Evolutionary conservation across 2,113 vertebrate genomes (phyloP), one percentile per base, ranked within the genome.

Genomic region (Ammodramus savannarum): DNA sequence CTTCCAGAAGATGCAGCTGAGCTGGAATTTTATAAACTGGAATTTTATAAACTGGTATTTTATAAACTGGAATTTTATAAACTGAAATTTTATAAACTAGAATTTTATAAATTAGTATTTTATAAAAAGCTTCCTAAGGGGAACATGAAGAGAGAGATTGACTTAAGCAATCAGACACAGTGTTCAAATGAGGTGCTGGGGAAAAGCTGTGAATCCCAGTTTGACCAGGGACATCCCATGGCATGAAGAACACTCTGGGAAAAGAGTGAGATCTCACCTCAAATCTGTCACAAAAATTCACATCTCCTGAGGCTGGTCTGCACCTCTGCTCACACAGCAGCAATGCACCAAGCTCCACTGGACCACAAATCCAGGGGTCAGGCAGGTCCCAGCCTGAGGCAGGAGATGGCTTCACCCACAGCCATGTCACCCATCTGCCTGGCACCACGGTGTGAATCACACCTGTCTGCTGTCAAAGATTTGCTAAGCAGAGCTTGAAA

Each of bases 221-320:
- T 76, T 22, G 87, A 93, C 41, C 89, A 91, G 93, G 54, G 71
- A 85, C 87, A 87, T 83, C 61, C 65, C 2, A 4, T 94, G 74
- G 95, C 93, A 93, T 85, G 63, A 90, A 74, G 59, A 92, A 89
- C 83, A 69, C 80, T 58, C 72, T 2, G 9, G 61, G 13, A 26
- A 62, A 86, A 32, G 39, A 79, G 25, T 34, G 38, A n/a, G 95
- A 82, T 39, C 20, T 66, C 34, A 69, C 26, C 57, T 91, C 83
- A 63, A 81, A 87, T 32, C 32, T 49, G 22, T 54, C 46, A 89
- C 41, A 95, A 95, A 98, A 97, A 96, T 92, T 78, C 71, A 68
- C 57, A 96, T 94, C 96, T 97, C 97, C 96, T 75, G 83, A 82
- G 92, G 98, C 97, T 97, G 98, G 98, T 98, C 98, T 98, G 98